These are phyloP conservation scores for Aphelenchoides besseyi DNA, from an alignment of 1,140 invertebrate genomes.

Conservation along the genomic window DNA sequence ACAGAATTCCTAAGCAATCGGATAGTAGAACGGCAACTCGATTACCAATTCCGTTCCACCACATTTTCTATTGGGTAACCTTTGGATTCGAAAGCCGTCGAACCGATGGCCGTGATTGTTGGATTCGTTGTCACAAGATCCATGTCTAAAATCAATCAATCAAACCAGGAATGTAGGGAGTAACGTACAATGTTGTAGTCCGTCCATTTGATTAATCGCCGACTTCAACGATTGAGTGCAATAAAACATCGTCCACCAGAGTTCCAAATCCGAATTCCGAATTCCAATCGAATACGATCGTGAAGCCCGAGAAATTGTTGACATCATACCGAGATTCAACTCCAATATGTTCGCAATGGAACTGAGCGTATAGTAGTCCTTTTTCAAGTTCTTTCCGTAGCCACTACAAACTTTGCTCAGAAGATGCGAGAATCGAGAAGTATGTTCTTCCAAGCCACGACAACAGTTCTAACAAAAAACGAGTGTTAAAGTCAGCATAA, in stretches of 20 bases:
- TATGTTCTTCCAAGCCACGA: conserved; percentile 42
- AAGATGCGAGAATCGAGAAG: conserved; percentile 36
- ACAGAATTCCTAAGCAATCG: neutral
- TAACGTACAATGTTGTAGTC: conserved; percentile 16
- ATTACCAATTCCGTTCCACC: conserved; percentile 57
- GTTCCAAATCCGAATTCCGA: conserved; percentile 47
- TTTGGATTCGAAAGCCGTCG: conserved; percentile 47
- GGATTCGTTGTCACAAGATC: conserved; percentile 49
- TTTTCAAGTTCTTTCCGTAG: conserved; percentile 48
- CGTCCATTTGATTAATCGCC: neutral
- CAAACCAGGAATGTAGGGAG: neutral
- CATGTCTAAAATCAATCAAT: conserved; percentile 32
- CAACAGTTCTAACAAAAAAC: conserved; percentile 24
- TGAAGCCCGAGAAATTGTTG: conserved; percentile 52
- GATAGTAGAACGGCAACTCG: neutral
- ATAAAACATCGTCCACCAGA: conserved; percentile 51
- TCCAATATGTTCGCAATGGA: conserved; percentile 46
- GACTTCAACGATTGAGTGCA: conserved; percentile 34
- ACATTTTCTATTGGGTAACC: conserved; percentile 58
- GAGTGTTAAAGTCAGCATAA: neutral
- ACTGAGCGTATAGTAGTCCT: conserved; percentile 47
- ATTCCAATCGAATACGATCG: conserved; percentile 60
- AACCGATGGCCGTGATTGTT: conserved; percentile 40
- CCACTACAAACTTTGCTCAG: neutral
- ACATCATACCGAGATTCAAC: conserved; percentile 48